Base-by-base conservation (phyloP, 2,888 invertebrate species). In the Aplocera efformata region DNA sequence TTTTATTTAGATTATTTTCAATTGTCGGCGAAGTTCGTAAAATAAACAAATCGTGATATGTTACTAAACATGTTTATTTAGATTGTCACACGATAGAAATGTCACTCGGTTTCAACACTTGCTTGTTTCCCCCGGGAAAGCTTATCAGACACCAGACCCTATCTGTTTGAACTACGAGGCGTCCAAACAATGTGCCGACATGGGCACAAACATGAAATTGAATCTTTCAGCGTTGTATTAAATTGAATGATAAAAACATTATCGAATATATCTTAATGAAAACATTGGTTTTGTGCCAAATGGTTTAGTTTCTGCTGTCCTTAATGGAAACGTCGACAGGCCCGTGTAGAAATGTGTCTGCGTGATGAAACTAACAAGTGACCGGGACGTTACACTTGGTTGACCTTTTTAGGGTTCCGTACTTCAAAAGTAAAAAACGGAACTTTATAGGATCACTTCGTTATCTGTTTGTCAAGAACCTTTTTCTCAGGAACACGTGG, bases 91-190 rank as follows among this genome's bases (percentile, higher is more conserved):
- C 39, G 50, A 53, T 46, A 38, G 34, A 32, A 33, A 32, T 52
- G 42, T 60, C 46, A 51, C 50, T 42, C 36, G 44, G 58, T 68
- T 62, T 61, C 59, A 62, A 59, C 65, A 67, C 48, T 32, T 50
- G 50, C 55, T 50, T 50, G 58, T 57, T 58, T 64, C 60, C 64
- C 55, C 52, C 46, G 51, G 60, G 60, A 44, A 44, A 56, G 67
- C 69, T 78, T 79, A 77, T 76, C 75, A 58, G 63, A 40, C 60
- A 55, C 53, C 65, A 71, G 58, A 63, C 72, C 58, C 50, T 60
- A 62, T 63, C 60, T 78, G 72, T 76, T 76, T 74, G 67, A 63
- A 55, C 63, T 61, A 61, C 63, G 63, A 64, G 66, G 61, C 64
- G 57, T 59, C 60, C 53, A 56, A 73, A 72, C 72, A 74, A 72